These are phyloP conservation scores for Pholis gunnellus DNA, from an alignment of 2,113 vertebrate species.

Conservation along the genomic window DNA sequence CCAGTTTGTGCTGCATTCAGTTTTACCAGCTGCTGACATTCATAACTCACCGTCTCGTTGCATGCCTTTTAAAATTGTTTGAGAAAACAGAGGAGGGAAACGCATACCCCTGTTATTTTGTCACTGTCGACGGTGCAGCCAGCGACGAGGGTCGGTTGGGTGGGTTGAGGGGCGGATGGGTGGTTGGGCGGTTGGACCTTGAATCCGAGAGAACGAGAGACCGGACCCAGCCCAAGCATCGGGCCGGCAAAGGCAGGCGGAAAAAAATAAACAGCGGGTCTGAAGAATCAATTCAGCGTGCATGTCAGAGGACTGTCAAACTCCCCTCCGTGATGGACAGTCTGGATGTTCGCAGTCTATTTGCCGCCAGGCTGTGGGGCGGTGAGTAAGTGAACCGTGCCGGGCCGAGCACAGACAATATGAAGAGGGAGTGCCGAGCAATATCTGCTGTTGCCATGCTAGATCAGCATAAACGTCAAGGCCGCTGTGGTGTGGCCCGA, in stretches of 20 bases:
- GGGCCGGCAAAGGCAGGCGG: constrained; percentile 49
- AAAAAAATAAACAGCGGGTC: constrained; percentile 81
- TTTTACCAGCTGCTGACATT: constrained; percentile 41
- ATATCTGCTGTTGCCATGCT: constrained; percentile 76
- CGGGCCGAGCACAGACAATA: constrained; percentile 72
- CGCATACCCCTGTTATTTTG: constrained; percentile 58
- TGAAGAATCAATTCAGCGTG: constrained; percentile 79
- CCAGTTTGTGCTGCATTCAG: constrained; percentile 8
- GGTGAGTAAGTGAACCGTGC: constrained; percentile 78
- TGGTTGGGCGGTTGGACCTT: constrained; percentile 41
- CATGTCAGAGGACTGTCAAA: constrained; percentile 80
- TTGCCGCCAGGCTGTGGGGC: constrained; percentile 71
- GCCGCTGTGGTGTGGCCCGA: constrained; percentile 52
- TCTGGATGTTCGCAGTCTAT: constrained; percentile 80
- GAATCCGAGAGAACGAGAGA: constrained; percentile 53
- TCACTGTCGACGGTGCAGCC: constrained; percentile 47
- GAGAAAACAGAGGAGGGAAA: constrained; percentile 47
- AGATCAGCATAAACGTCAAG: constrained; percentile 81
- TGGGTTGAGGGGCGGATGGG: constrained; percentile 13
- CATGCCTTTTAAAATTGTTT: constrained; percentile 38
- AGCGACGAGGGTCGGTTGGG: constrained; percentile 52
- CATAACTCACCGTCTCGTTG: constrained; percentile 52
- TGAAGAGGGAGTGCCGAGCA: constrained; percentile 76
- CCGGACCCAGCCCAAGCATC: constrained; percentile 39
- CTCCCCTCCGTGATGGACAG: constrained; percentile 77